A percentile compares a stretch with the other conserved stretches of the same genome.
These are phyloP conservation scores for Chrysomallon squamiferum DNA, from an alignment of 1,140 invertebrate species.

Conservation along the genomic window DNA sequence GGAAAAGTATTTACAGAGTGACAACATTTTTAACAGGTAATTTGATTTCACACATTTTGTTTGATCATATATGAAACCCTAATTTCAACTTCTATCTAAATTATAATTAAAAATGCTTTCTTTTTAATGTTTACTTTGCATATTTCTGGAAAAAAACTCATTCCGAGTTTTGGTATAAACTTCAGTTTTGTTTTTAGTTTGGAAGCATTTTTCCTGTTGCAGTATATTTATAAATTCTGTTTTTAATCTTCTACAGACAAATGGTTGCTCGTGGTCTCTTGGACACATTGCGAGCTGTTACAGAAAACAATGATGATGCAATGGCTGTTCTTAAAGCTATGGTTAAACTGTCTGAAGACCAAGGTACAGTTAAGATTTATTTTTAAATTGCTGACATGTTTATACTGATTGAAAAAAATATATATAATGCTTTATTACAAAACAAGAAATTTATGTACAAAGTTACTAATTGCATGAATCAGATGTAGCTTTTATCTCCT, in stretches of 20 bases:
- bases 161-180: too few relatives aligned
- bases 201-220: too few relatives aligned
- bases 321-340: slow-evolving; percentile 61
- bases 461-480: too few relatives aligned
- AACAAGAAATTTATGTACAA: too few relatives aligned
- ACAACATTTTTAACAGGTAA: slow-evolving; percentile 64
- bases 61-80: background rate
- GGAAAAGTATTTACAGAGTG: slow-evolving; percentile 63
- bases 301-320: slow-evolving; percentile 57
- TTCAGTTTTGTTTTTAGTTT: too few relatives aligned
- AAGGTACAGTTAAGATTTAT: too few relatives aligned
- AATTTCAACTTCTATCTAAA: slow-evolving; percentile 4
- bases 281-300: slow-evolving; percentile 63
- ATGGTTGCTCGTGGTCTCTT: slow-evolving; percentile 64
- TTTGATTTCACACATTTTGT: background rate
- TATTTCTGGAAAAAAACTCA: too few relatives aligned
- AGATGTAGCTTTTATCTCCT: too few relatives aligned
- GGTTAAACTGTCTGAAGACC: slow-evolving; percentile 63
- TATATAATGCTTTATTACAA: too few relatives aligned
- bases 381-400: slow-evolving; percentile 16
- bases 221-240: too few relatives aligned
- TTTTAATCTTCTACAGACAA: slow-evolving; percentile 53
- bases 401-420: too few relatives aligned
- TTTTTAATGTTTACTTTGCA: too few relatives aligned
- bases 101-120: background rate